These are phyloP conservation scores for Heliopora coerulea DNA, from an alignment of 92 coral and sea anemone genomes.

Conservation along the genomic window DNA sequence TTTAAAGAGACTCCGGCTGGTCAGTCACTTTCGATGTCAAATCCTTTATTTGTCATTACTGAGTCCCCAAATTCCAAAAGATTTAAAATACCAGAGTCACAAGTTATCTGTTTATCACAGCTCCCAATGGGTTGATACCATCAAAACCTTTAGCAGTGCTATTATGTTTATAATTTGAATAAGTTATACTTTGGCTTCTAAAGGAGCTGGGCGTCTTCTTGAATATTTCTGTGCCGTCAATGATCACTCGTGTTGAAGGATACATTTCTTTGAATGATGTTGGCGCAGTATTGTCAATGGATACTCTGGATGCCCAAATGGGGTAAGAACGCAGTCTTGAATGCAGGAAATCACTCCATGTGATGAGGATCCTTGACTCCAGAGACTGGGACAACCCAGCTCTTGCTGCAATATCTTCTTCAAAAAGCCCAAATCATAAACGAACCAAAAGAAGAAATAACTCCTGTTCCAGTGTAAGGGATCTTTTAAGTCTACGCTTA, in stretches of 20 bases:
- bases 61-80: too few species aligned
- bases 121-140: constrained; percentile 40
- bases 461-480: constrained; percentile 18
- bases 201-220: constrained; percentile 51
- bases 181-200: constrained; percentile 47
- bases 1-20: too few species aligned
- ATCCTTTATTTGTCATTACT: too few species aligned
- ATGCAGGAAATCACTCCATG: constrained; percentile 52
- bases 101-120: too few species aligned
- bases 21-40: too few species aligned
- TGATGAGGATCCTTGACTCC: constrained; percentile 36
- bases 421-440: constrained; percentile 35
- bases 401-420: constrained; percentile 44
- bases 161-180: constrained; percentile 37
- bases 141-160: constrained; percentile 25
- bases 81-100: too few species aligned
- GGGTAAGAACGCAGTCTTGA: constrained; percentile 35
- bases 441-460: constrained; percentile 38
- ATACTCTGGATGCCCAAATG: constrained; percentile 49
- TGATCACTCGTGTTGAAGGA: constrained; percentile 42
- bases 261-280: constrained; percentile 16
- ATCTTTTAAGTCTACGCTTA: constrained; percentile 18
- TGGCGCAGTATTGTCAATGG: constrained; percentile 49
- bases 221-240: constrained; percentile 48
- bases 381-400: constrained; percentile 33